These are phyloP conservation scores for Lasioglossum baleicum DNA, from an alignment of 1,140 invertebrate species.

Conservation along the genomic window DNA sequence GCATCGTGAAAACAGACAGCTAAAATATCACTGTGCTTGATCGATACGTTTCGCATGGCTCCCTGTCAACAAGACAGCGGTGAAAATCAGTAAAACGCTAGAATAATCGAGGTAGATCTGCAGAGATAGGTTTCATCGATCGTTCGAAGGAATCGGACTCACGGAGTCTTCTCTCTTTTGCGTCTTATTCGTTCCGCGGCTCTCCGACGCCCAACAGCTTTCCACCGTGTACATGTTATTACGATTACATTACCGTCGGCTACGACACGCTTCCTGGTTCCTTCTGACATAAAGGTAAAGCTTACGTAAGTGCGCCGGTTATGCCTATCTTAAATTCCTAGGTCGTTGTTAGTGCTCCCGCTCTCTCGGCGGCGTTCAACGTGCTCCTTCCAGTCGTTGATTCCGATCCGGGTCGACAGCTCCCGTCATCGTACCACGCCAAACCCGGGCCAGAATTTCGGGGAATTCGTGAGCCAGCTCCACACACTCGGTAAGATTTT, in stretches of 20 bases:
- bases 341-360: conserved; percentile 32
- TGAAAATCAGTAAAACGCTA: neutral
- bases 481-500: conserved; percentile 1
- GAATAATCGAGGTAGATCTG: neutral
- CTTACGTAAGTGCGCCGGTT: conserved; percentile 33
- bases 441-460: neutral
- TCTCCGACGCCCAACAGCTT: conserved; percentile 13
- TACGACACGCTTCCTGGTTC: conserved; percentile 47
- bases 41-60: too few species aligned
- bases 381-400: conserved; percentile 25
- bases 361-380: neutral
- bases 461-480: neutral
- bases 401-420: conserved; percentile 1
- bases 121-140: neutral
- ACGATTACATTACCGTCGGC: conserved; percentile 38
- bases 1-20: too few species aligned
- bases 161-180: neutral
- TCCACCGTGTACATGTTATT: conserved; percentile 36
- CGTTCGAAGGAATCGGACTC: neutral
- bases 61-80: too few species aligned
- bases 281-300: conserved; percentile 40
- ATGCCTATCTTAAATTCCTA: conserved; percentile 45
- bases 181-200: neutral
- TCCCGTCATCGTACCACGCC: neutral
- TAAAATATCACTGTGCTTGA: too few species aligned